Evolutionary conservation across 2,797 vertebrate genomes (phyloP).

Genomic region (Anguilla pacifica): DNA sequence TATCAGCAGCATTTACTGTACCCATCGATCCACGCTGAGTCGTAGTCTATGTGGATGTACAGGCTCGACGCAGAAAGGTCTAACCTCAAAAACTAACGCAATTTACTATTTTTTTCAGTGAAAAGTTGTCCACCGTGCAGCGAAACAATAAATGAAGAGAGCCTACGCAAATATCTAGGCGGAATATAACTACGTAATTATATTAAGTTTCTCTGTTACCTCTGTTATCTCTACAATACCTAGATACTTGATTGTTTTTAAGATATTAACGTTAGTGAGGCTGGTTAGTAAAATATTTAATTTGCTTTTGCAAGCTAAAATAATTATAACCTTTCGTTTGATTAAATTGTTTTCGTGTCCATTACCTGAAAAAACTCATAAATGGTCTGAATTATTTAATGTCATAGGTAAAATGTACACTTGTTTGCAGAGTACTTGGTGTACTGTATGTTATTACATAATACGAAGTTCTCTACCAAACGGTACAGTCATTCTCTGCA

Average conservation of each 20-base stretch:
- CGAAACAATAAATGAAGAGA: background rate
- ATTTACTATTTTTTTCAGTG: background rate
- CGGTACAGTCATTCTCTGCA: background rate
- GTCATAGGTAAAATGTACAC: background rate
- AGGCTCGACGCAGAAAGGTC: background rate
- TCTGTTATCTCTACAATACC: background rate
- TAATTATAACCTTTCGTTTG: background rate
- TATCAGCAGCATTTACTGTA: background rate
- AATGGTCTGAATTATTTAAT: background rate
- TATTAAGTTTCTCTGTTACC: background rate
- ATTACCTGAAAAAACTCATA: background rate
- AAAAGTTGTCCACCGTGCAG: background rate
- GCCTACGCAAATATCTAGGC: background rate
- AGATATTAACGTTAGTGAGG: background rate
- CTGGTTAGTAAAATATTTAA: background rate
- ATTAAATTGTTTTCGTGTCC: background rate
- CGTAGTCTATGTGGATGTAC: background rate
- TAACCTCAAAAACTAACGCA: too few species aligned
- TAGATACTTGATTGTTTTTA: background rate
- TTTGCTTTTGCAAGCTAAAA: background rate
- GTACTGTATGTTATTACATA: constrained; percentile 1
- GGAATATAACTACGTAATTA: background rate
- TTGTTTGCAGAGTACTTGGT: constrained; percentile 16
- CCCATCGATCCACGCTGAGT: background rate
- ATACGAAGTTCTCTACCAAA: background rate